These are phyloP conservation scores for Leontopithecus rosalia DNA, from an alignment of 2,797 vertebrate species.

Conservation along the genomic window DNA sequence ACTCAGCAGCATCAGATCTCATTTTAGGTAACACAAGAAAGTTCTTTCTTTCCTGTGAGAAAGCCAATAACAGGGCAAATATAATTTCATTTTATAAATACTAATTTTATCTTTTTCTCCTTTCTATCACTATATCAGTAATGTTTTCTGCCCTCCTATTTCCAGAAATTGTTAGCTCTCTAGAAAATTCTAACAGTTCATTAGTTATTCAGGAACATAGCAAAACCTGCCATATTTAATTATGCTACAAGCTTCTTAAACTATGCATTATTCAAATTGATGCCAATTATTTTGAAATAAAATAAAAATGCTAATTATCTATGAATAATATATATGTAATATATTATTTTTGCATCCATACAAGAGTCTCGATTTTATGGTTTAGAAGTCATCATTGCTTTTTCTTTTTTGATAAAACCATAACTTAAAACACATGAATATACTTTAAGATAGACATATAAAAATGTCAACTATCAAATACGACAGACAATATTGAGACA, in stretches of 20 bases:
- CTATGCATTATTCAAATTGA: slow-evolving; percentile 47
- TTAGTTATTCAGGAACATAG: slow-evolving; percentile 22
- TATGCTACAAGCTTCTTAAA: slow-evolving; percentile 54
- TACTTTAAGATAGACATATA: background rate
- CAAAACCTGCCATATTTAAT: slow-evolving; percentile 61
- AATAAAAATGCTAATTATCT: slow-evolving; percentile 56
- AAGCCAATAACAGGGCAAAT: background rate
- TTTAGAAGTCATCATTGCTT: slow-evolving; percentile 1
- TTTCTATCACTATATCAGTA: background rate
- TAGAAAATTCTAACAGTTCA: slow-evolving; percentile 49
- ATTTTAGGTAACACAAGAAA: background rate
- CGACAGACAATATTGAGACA: background rate
- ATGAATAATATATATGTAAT: slow-evolving; percentile 27
- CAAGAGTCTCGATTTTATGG: slow-evolving; percentile 3
- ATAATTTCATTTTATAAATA: slow-evolving; percentile 32
- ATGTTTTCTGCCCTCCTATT: background rate
- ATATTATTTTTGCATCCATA: background rate
- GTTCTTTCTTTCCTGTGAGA: background rate
- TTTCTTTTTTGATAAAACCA: background rate
- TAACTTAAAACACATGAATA: slow-evolving; percentile 12
- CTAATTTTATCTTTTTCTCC: background rate
- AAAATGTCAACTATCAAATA: slow-evolving; percentile 34
- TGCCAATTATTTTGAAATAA: slow-evolving; percentile 64
- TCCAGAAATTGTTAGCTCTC: slow-evolving; percentile 30
- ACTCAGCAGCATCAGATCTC: background rate